These are phyloP conservation scores for Caenorhabditis japonica DNA, from an alignment of 2,888 invertebrate species.

Conservation along the genomic window DNA sequence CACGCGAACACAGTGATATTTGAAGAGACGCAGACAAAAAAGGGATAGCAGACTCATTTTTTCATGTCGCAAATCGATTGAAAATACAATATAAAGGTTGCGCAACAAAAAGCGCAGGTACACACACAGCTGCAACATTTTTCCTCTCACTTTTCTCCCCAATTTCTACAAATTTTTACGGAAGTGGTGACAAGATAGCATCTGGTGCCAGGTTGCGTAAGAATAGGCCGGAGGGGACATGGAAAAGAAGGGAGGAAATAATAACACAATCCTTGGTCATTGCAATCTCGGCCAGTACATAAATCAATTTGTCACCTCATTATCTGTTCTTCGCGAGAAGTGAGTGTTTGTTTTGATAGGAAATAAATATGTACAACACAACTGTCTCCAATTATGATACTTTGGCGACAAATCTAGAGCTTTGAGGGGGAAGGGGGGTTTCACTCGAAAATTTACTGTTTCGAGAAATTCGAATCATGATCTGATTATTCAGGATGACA, in stretches of 20 bases:
- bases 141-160: no score
- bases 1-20: no score
- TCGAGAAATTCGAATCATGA: no score
- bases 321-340: conserved; percentile 19
- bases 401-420: no score
- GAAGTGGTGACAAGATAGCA: conserved; percentile 26
- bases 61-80: no score
- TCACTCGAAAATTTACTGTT: no score
- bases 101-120: conserved; percentile 39
- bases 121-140: conserved; percentile 34
- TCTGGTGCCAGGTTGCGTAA: conserved; percentile 48
- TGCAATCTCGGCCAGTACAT: conserved; percentile 31
- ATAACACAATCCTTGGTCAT: conserved; percentile 23
- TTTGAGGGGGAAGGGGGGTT: no score
- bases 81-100: no score
- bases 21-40: no score
- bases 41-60: no score
- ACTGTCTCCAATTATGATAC: conserved; percentile 11
- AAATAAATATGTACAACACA: no score
- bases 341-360: conserved; percentile 37
- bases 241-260: not conserved
- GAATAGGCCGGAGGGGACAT: not conserved
- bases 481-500: no score
- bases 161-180: not conserved
- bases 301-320: conserved; percentile 49